Percentiles rank a stretch among this genome's conserved stretches.
Conservation (phyloP, 2,888 invertebrate species). For the Plagodis pulveraria region DNA sequence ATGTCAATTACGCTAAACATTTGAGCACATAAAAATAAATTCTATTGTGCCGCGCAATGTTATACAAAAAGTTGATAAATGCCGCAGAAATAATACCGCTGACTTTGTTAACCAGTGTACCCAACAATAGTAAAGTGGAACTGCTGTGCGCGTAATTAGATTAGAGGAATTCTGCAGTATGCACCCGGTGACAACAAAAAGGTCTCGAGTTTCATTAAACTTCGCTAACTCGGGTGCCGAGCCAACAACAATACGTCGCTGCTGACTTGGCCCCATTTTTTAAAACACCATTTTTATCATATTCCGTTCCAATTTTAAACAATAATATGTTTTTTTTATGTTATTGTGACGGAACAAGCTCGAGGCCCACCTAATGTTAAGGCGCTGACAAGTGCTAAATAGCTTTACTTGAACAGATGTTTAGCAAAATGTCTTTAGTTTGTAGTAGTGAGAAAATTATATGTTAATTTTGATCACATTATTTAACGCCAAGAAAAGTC, state of each 20-base stretch:
- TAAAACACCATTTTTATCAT: too few relatives aligned
- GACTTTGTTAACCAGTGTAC: slow-evolving; percentile 42
- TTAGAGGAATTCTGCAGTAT: slow-evolving; percentile 57
- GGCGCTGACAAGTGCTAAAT: too few relatives aligned
- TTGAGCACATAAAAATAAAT: slow-evolving; percentile 13
- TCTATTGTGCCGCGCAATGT: background rate
- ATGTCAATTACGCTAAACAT: slow-evolving; percentile 10
- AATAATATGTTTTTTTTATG: too few relatives aligned
- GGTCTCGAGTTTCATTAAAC: slow-evolving; percentile 61
- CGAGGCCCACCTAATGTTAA: too few relatives aligned
- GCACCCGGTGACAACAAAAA: slow-evolving; percentile 53
- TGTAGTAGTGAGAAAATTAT: too few relatives aligned
- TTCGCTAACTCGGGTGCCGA: slow-evolving; percentile 55
- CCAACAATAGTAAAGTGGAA: slow-evolving; percentile 46
- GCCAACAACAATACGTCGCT: slow-evolving; percentile 49
- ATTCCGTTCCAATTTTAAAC: too few relatives aligned
- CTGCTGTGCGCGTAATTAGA: slow-evolving; percentile 60
- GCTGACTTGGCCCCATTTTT: slow-evolving; percentile 1
- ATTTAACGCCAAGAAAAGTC: too few relatives aligned
- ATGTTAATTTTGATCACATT: too few relatives aligned
- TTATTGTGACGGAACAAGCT: too few relatives aligned
- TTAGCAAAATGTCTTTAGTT: too few relatives aligned
- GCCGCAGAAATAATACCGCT: slow-evolving; percentile 35
- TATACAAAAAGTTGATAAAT: slow-evolving; percentile 14
- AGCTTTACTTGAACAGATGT: too few relatives aligned